These are phyloP conservation scores for Epinephelus malabaricus DNA, from an alignment of 2,797 vertebrate species.

Conservation along the genomic window DNA sequence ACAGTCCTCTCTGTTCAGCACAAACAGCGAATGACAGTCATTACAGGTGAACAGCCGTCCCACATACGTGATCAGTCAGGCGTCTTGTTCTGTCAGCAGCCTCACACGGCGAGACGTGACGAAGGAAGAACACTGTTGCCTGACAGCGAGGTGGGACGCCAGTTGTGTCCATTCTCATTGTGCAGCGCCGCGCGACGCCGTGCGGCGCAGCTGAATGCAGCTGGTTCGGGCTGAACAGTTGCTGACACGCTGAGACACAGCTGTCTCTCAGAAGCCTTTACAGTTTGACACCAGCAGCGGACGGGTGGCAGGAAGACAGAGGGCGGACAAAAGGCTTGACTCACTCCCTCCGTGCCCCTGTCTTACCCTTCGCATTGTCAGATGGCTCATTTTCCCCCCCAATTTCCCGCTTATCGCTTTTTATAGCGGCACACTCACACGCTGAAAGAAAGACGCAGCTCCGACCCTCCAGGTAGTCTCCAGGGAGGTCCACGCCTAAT, in stretches of 20 bases:
- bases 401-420: constrained; percentile 62
- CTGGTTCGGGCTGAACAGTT: constrained; percentile 49
- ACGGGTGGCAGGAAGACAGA: constrained; percentile 42
- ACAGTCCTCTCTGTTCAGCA: background rate
- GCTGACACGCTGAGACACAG: constrained; percentile 62
- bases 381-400: constrained; percentile 14
- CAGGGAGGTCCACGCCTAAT: constrained; percentile 83
- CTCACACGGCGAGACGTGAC: constrained; percentile 16
- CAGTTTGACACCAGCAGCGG: constrained; percentile 42
- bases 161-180: constrained; percentile 53
- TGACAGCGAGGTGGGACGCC: constrained; percentile 51
- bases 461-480: constrained; percentile 82
- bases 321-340: constrained; percentile 60
- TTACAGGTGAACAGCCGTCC: constrained; percentile 47
- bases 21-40: constrained; percentile 12
- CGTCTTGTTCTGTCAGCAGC: constrained; percentile 22
- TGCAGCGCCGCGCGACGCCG: constrained; percentile 27
- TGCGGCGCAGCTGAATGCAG: constrained; percentile 44
- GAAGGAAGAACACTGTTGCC: constrained; percentile 42
- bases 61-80: constrained; percentile 1
- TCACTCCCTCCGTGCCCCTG: constrained; percentile 34
- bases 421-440: constrained; percentile 35
- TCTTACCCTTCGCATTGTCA: constrained; percentile 39
- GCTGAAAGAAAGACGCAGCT: constrained; percentile 39
- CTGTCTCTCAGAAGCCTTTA: constrained; percentile 61